Evolutionary conservation across 2,888 invertebrate genomes (phyloP), one percentile per base, ranked within the genome.

Genomic region (Hirtodrosophila duncani): DNA sequence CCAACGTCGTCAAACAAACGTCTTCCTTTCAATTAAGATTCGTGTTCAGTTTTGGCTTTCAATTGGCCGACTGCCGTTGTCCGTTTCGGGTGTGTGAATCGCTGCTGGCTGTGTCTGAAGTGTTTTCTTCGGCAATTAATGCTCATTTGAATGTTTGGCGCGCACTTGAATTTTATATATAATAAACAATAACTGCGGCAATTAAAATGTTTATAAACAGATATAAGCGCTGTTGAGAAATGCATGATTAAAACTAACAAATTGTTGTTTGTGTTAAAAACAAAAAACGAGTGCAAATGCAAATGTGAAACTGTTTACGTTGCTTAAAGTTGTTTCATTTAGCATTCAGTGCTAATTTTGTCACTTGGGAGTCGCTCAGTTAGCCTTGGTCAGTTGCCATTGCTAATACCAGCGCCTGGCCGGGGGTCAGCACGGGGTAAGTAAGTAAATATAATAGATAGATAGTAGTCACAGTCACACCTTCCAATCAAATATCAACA

Each of bases 201-300:
- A 67, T 64, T 64, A 67, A 62, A 63, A 57, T 50, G 58, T 62
- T 46, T 53, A 64, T 49, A 45, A 51, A 67, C 9, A n/a, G 7
- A 20, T 4, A 20, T 7, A 20, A 48, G 61, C 44, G 29, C 24
- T 20, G 27, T 24, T 27, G 10, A 29, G 27, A 27, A 50, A 57
- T 57, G n/a, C n/a, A n/a, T n/a, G n/a, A n/a, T n/a, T n/a, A 5
- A 2, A 8, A 43, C n/a, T 29, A 48, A 45, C 42, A 49, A 37
- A 26, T 51, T 37, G 14, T 24, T 26, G 24, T 33, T 23, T 8
- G 26, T 30, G 7, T 31, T n/a, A n/a, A n/a, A n/a, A n/a, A n/a
- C n/a, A n/a, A n/a, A n/a, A n/a, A n/a, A n/a, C n/a, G 37, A 8
- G 41, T 53, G 61, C 18, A 51, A 59, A 37, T 65, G 66, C 44